phyloP scores from a whole-genome alignment of 2,113 vertebrate species.

The Aphyosemion australe region DNA sequence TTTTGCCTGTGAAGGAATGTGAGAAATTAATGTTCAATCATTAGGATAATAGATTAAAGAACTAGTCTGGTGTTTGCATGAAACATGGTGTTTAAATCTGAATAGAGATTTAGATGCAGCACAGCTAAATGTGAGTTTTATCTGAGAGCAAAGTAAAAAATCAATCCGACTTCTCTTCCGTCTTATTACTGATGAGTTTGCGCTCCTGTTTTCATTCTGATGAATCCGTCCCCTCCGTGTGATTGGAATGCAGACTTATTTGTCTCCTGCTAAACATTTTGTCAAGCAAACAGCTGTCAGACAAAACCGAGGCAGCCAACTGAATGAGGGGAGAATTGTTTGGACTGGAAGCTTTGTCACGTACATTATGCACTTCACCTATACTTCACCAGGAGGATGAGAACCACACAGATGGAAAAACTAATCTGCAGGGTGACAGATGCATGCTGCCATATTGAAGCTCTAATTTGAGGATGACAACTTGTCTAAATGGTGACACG shows the following conservation, averaged over 20 bases:
- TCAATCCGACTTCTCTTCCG: constrained; percentile 13
- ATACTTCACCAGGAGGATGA: constrained; percentile 31
- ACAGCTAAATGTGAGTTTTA: constrained; percentile 7
- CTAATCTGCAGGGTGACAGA: constrained; percentile 56
- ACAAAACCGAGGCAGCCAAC: background rate
- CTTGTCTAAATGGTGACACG: constrained; percentile 49
- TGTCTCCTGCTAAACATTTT: constrained; percentile 6
- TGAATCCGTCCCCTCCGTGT: constrained; percentile 12
- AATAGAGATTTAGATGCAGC: constrained; percentile 17
- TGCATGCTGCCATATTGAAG: constrained; percentile 48
- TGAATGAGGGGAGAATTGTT: constrained; percentile 1
- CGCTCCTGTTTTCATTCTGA: constrained; percentile 12
- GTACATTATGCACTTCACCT: constrained; percentile 18
- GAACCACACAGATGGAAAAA: constrained; percentile 19
- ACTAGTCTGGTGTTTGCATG: background rate
- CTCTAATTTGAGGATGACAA: constrained; percentile 50
- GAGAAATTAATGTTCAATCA: constrained; percentile 39
- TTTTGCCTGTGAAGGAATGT: constrained; percentile 13
- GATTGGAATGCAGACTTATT: constrained; percentile 16
- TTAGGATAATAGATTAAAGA: constrained; percentile 27
- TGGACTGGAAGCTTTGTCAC: constrained; percentile 24
- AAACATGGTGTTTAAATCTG: constrained; percentile 30
- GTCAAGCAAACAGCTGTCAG: constrained; percentile 12
- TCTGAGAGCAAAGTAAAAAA: constrained; percentile 2
- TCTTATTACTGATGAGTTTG: constrained; percentile 30